phyloP scores from a whole-genome alignment of 1,140 invertebrate genomes.

The Cherax quadricarinatus region DNA sequence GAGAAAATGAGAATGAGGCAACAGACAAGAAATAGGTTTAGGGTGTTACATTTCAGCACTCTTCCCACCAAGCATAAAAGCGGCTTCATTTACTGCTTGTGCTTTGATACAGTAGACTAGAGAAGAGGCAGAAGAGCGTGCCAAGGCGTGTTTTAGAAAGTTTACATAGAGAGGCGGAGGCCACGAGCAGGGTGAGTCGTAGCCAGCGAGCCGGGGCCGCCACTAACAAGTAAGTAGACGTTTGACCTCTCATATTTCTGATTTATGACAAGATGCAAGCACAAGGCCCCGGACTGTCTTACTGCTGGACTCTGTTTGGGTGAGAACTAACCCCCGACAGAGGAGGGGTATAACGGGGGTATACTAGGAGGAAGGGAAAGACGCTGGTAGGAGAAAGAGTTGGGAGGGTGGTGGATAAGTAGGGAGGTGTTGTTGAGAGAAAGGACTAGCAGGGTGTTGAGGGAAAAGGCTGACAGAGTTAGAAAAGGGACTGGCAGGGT shows the following conservation, averaged over 20 bases:
- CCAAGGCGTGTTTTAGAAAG: not conserved
- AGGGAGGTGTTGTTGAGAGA: too few species aligned
- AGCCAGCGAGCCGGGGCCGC: constrained; percentile 40
- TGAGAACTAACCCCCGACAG: not conserved
- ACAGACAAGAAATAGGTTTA: too few species aligned
- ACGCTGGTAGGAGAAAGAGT: not conserved
- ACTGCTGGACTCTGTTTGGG: not conserved
- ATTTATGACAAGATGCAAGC: constrained; percentile 67
- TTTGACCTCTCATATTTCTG: constrained; percentile 64
- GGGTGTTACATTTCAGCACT: constrained; percentile 17
- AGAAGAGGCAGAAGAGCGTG: not conserved
- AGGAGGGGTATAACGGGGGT: not conserved
- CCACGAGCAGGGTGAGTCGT: not conserved
- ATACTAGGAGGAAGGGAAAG: too few species aligned
- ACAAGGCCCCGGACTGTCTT: constrained; percentile 52
- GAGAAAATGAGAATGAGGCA: too few species aligned
- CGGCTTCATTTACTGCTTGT: constrained; percentile 41
- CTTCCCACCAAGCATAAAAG: constrained; percentile 32
- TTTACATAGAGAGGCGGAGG: constrained; percentile 2
- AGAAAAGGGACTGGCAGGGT: not conserved
- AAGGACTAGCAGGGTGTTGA: too few species aligned
- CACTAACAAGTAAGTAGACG: constrained; percentile 39
- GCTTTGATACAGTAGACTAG: constrained; percentile 43
- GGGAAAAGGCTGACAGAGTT: not conserved
- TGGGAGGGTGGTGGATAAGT: not conserved